phyloP scores from a whole-genome alignment of 2,888 invertebrate genomes.

The Limnephilus auricula region DNA sequence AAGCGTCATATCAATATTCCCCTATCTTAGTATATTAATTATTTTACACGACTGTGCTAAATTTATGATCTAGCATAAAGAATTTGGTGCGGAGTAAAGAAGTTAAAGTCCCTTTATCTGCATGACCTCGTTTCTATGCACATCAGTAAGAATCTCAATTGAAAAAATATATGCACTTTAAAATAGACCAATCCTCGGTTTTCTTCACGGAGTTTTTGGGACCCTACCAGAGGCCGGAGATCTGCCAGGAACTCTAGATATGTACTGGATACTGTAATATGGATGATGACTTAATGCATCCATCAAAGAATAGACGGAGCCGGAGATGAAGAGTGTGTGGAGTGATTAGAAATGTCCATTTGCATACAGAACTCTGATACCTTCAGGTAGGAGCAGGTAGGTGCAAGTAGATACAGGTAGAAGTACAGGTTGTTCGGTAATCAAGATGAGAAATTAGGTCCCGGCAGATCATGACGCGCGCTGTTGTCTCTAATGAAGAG shows the following conservation, averaged over 20 bases:
- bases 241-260: background rate
- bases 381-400: background rate
- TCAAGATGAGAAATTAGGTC: conserved; percentile 28
- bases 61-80: too few species aligned
- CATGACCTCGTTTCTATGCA: too few species aligned
- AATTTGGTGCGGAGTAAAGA: too few species aligned
- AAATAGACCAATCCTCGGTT: background rate
- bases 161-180: background rate
- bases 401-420: background rate
- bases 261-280: background rate
- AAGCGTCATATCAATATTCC: too few species aligned
- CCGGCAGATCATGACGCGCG: conserved; percentile 8
- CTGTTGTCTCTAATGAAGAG: conserved; percentile 15
- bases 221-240: background rate
- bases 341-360: background rate
- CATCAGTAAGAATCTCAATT: too few species aligned
- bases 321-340: background rate
- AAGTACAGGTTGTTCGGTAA: background rate
- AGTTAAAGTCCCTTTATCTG: too few species aligned
- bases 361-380: background rate
- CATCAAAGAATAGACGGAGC: background rate
- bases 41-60: background rate
- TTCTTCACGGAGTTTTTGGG: background rate
- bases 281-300: background rate
- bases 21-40: too few species aligned